Conservation (phyloP, 1,140 invertebrate genomes). For the Brachionus manjavacas region DNA sequence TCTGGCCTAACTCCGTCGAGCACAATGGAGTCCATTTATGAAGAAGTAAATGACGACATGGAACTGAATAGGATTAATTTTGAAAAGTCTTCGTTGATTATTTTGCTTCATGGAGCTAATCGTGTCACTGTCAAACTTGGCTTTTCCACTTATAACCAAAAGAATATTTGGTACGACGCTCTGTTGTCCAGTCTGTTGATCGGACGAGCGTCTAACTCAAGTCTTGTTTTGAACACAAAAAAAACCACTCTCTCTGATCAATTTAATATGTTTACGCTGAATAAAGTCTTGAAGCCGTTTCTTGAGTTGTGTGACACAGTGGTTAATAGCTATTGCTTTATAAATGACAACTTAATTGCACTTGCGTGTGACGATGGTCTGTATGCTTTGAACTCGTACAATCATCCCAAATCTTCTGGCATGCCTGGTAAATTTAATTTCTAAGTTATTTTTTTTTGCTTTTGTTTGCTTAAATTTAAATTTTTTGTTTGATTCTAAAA, state of each 20-base stretch:
- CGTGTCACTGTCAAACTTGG: slow-evolving; percentile 10
- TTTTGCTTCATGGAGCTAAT: not conserved
- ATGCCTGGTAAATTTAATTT: not conserved
- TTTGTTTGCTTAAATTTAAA: no score
- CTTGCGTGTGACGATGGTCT: slow-evolving; percentile 36
- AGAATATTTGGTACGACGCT: slow-evolving; percentile 41
- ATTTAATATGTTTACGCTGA: slow-evolving; percentile 21
- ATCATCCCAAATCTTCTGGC: slow-evolving; percentile 28
- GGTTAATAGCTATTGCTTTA: slow-evolving; percentile 41
- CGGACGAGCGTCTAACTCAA: not conserved
- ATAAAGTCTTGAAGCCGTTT: slow-evolving; percentile 32
- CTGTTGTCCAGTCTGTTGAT: not conserved
- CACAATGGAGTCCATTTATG: slow-evolving; percentile 21
- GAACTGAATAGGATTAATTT: slow-evolving; percentile 15
- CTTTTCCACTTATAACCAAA: slow-evolving; percentile 10
- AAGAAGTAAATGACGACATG: slow-evolving; percentile 34
- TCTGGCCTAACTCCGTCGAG: not conserved
- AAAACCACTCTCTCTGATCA: not conserved
- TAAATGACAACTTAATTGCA: slow-evolving; percentile 40
- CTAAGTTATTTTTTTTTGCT: no score
- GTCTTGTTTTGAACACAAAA: slow-evolving; percentile 19
- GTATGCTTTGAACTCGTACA: slow-evolving; percentile 37
- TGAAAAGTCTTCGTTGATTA: not conserved
- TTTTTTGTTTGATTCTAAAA: no score
- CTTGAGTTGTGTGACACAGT: slow-evolving; percentile 31